phyloP scores from a whole-genome alignment of 2,797 vertebrate species.

The Myripristis murdjan region DNA sequence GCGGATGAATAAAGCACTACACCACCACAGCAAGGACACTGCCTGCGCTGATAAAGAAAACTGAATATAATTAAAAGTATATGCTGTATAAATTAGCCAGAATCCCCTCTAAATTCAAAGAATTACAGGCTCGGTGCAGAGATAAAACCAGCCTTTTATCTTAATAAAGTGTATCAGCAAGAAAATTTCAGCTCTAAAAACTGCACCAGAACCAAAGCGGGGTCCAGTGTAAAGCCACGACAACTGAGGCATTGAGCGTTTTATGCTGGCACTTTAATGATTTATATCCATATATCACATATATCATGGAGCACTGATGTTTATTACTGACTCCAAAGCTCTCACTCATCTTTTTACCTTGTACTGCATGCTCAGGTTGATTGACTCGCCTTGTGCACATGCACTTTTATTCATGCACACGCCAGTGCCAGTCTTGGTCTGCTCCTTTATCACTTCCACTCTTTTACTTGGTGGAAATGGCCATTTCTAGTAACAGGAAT shows the following conservation, averaged over 20 bases:
- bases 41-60: slow-evolving; percentile 21
- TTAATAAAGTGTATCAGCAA: slow-evolving; percentile 8
- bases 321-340: no score
- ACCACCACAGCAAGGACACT: slow-evolving; percentile 22
- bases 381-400: no score
- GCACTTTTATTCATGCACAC: background rate
- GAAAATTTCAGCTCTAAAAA: background rate
- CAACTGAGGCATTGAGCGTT: no score
- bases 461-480: slow-evolving; percentile 8
- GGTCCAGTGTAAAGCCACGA: background rate
- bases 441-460: slow-evolving; percentile 15
- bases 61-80: slow-evolving; percentile 64
- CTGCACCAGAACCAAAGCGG: background rate
- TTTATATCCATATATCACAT: no score
- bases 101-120: slow-evolving; percentile 34
- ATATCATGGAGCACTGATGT: no score
- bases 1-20: slow-evolving; percentile 58
- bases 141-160: slow-evolving; percentile 16
- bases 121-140: slow-evolving; percentile 26
- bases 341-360: no score
- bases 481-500: background rate
- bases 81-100: slow-evolving; percentile 56
- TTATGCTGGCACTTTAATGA: no score
- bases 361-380: no score
- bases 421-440: slow-evolving; percentile 6